Evolutionary conservation across 2,888 invertebrate genomes (phyloP), one percentile per base, ranked within the genome.

Genomic region (Acrobasis consociella): DNA sequence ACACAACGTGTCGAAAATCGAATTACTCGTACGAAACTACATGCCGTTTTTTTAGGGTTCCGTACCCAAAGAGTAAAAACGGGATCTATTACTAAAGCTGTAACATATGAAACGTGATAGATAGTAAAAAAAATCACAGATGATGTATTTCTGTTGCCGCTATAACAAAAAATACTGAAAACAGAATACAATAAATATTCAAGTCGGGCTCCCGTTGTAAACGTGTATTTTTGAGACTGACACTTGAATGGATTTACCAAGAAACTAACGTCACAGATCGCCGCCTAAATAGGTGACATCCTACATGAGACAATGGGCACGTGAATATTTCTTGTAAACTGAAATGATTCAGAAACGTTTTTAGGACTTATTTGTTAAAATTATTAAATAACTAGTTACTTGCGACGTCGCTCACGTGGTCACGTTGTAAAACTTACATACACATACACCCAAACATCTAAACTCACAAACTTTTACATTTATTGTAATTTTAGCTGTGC

Each of bases 161-260:
- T n/a, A n/a, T n/a, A n/a, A n/a, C n/a, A n/a, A n/a, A n/a, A n/a
- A n/a, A n/a, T n/a, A n/a, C n/a, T n/a, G n/a, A n/a, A n/a, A n/a
- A n/a, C n/a, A n/a, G n/a, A n/a, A n/a, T n/a, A n/a, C n/a, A n/a
- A n/a, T n/a, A n/a, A n/a, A n/a, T n/a, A n/a, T n/a, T n/a, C n/a
- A n/a, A n/a, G n/a, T n/a, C n/a, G n/a, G n/a, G n/a, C n/a, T n/a
- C n/a, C n/a, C n/a, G n/a, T n/a, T n/a, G n/a, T n/a, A n/a, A n/a
- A n/a, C n/a, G n/a, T n/a, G n/a, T n/a, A n/a, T n/a, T n/a, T n/a
- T 77, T 69, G 68, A 84, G 82, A 85, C 81, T 76, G 86, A 87
- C 86, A 83, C 73, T 80, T 89, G 84, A 87, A 91, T 91, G 81
- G 72, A 78, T 80, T 77, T 78, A 76, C 78, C 76, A 68, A 70